Percentiles rank a stretch among this genome's conserved stretches.
phyloP scores from a whole-genome alignment of 2,797 vertebrate genomes.

The Tiaroga cobitis region DNA sequence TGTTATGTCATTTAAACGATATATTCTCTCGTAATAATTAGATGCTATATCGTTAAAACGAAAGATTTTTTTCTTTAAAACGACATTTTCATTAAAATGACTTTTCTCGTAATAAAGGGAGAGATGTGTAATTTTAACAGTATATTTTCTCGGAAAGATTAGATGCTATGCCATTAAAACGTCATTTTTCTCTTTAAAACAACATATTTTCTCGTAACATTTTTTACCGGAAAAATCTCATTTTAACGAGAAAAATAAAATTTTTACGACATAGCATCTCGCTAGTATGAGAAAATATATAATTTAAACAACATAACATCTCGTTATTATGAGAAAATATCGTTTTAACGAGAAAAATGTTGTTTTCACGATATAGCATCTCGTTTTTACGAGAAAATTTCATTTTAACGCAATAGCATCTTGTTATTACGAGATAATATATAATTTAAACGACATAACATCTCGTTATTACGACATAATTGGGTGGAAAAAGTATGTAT shows the following conservation, averaged over 20 bases:
- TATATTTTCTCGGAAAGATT: too few relatives aligned
- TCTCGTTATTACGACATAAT: background rate
- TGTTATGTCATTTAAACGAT: background rate
- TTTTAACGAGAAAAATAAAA: too few relatives aligned
- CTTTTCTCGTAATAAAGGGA: too few relatives aligned
- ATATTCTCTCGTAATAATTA: background rate
- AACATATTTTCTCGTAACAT: background rate
- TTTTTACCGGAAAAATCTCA: rapidly evolving
- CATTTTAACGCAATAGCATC: background rate
- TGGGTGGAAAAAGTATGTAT: background rate
- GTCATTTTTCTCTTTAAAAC: background rate
- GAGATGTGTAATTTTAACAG: too few relatives aligned
- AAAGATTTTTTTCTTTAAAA: background rate
- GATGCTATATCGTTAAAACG: background rate
- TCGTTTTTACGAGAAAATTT: background rate
- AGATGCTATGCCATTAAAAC: background rate
- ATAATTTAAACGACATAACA: background rate
- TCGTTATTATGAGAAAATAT: too few relatives aligned
- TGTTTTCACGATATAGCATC: too few relatives aligned
- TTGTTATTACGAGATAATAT: background rate
- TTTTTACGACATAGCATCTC: too few relatives aligned
- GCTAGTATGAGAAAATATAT: background rate
- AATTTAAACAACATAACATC: too few relatives aligned
- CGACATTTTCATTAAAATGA: too few relatives aligned
- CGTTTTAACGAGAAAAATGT: rapidly evolving